phyloP scores from a whole-genome alignment of 2,113 vertebrate genomes.

The Actinemys pallida region DNA sequence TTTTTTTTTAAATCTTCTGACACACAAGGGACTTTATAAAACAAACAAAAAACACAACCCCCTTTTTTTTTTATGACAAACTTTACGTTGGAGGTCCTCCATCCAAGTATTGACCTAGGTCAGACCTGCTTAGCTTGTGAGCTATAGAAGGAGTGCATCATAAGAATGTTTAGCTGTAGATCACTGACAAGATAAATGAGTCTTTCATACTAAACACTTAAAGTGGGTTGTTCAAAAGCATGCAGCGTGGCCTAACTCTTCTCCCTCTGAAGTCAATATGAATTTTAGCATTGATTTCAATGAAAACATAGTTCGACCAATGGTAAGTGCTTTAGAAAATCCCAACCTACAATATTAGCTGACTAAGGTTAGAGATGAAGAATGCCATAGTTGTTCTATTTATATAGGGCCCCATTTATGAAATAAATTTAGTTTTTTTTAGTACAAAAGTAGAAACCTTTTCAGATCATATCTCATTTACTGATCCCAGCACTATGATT shows the following conservation, averaged over 20 bases:
- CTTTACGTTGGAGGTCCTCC: not conserved
- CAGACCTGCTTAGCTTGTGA: not conserved
- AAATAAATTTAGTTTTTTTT: slow-evolving; percentile 6
- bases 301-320: not conserved
- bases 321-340: not conserved
- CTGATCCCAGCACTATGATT: slow-evolving; percentile 53
- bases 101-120: not conserved
- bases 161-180: not conserved
- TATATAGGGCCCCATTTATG: not conserved
- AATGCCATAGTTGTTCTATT: not conserved
- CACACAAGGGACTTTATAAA: not conserved
- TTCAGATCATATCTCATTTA: slow-evolving; percentile 28
- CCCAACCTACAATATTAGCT: not conserved
- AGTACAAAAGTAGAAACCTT: slow-evolving; percentile 17
- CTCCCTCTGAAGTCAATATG: not conserved
- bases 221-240: not conserved
- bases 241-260: not conserved
- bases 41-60: not conserved
- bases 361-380: not conserved
- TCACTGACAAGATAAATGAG: not conserved
- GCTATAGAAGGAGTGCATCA: not conserved
- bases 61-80: not conserved
- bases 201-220: not conserved
- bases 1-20: not conserved
- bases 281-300: not conserved